Evolutionary conservation across 1,140 invertebrate genomes (phyloP), one percentile per base, ranked within the genome.

Genomic region (Cepaea nemoralis): DNA sequence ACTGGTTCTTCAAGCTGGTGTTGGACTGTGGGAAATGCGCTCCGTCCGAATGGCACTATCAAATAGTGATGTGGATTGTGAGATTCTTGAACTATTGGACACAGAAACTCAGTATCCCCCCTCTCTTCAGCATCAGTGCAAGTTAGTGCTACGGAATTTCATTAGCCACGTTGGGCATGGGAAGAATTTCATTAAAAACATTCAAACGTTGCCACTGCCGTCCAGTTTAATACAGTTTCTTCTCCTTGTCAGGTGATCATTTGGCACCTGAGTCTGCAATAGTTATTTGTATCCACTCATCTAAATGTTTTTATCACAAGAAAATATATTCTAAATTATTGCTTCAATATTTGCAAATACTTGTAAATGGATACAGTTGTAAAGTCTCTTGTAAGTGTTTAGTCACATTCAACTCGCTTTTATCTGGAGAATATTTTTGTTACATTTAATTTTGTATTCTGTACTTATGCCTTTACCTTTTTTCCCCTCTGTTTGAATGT

Each of bases 71-170:
- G 82, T 85, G 33, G 83, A 87, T 77, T 19, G 79, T 40, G 84
- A 84, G 22, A 84, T 89, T 73, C 71, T 88, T 55, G 84, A 82
- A 40, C 79, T 87, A 45, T 79, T 90, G 59, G 87, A 89, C 78
- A 80, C 69, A 70, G 86, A 89, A 81, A 84, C 85, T 14, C 85
- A 80, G 63, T 86, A 67, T 35, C 88, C 89, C 27, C 85, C 85
- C 31, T 86, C 84, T 31, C 81, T 90, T 19, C 87, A 89, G 83
- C 87, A 88, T 70, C 84, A 89, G 69, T 89, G 88, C 81, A 82
- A 88, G 48, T 82, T 83, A 55, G 83, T 86, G 70, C 63, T 89
- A 0, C 78, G 89, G 50, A 82, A 63, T 48, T 79, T 63, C 37
- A 82, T 88, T 24, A 85, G 82, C 66, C 50, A 67, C 39, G 40